phyloP scores from a whole-genome alignment of 2,888 invertebrate species.

The Brenthis daphne region DNA sequence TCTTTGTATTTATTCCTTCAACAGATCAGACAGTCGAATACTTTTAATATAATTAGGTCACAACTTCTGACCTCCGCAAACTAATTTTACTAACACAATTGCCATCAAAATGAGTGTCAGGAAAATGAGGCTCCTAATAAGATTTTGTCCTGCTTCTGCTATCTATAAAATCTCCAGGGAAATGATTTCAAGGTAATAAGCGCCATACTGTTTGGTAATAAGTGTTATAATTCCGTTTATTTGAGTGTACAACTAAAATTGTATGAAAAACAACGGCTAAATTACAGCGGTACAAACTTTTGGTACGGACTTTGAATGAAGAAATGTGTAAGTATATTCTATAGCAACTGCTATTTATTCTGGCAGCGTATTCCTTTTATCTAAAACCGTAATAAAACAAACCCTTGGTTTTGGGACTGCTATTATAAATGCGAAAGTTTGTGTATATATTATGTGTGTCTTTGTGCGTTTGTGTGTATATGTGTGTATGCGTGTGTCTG shows the following conservation, averaged over 20 bases:
- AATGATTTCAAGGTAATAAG: not conserved
- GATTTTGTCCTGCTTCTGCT: slow-evolving; percentile 1
- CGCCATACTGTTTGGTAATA: not conserved
- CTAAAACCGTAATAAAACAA: no score
- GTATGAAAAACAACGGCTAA: slow-evolving; percentile 4
- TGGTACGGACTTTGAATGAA: no score
- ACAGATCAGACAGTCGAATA: no score
- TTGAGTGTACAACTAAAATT: not conserved
- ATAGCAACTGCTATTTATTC: no score
- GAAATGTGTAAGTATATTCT: no score
- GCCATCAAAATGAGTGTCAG: slow-evolving; percentile 12
- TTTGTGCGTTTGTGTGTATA: no score
- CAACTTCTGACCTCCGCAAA: not conserved
- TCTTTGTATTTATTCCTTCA: not conserved
- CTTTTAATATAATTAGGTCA: not conserved
- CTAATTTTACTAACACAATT: not conserved
- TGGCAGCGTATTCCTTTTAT: no score
- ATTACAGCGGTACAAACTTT: slow-evolving; percentile 9
- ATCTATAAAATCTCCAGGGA: not conserved
- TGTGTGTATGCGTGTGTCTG: no score
- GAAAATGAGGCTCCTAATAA: slow-evolving; percentile 13
- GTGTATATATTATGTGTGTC: no score
- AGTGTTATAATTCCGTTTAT: not conserved
- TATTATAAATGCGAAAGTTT: no score
- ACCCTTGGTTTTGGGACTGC: no score